A percentile compares a stretch with the other conserved stretches of the same genome.
Conservation (phyloP, 2,797 vertebrate genomes). For the Pogonophryne albipinna region DNA sequence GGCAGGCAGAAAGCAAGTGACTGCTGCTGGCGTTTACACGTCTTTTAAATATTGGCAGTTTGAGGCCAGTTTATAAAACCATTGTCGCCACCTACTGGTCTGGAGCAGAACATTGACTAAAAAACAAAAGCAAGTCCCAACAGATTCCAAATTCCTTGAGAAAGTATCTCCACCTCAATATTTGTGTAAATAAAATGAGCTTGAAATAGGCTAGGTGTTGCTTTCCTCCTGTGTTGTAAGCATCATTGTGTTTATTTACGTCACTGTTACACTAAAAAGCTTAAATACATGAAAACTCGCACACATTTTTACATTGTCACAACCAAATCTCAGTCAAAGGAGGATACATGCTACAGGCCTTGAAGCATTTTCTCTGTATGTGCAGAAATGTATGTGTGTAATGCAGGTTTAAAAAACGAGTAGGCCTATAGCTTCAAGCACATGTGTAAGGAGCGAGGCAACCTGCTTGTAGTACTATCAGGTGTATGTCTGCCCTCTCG, state of each 20-base stretch:
- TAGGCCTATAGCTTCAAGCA: too few relatives aligned
- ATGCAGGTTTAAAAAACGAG: too few relatives aligned
- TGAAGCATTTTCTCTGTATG: background rate
- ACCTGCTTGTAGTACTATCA: background rate
- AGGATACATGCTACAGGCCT: background rate
- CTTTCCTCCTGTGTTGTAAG: background rate
- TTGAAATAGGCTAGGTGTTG: background rate
- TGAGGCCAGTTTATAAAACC: accelerated
- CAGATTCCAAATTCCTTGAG: background rate
- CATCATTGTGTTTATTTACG: too few relatives aligned
- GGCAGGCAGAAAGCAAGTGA: accelerated
- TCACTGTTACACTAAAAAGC: too few relatives aligned
- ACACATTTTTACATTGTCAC: background rate
- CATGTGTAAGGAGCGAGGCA: too few relatives aligned
- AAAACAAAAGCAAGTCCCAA: background rate
- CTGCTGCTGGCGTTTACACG: accelerated
- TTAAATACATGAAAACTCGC: too few relatives aligned
- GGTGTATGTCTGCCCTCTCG: background rate
- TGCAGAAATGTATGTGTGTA: too few relatives aligned
- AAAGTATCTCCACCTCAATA: background rate
- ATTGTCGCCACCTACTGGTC: conserved; percentile 13
- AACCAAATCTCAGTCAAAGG: background rate
- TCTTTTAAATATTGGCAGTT: accelerated
- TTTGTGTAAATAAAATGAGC: too few relatives aligned
- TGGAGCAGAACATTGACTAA: background rate